Percentiles rank a stretch among this genome's conserved stretches.
Evolutionary conservation across 2,113 vertebrate genomes (phyloP).

Genomic region (Zosterops japonicus): DNA sequence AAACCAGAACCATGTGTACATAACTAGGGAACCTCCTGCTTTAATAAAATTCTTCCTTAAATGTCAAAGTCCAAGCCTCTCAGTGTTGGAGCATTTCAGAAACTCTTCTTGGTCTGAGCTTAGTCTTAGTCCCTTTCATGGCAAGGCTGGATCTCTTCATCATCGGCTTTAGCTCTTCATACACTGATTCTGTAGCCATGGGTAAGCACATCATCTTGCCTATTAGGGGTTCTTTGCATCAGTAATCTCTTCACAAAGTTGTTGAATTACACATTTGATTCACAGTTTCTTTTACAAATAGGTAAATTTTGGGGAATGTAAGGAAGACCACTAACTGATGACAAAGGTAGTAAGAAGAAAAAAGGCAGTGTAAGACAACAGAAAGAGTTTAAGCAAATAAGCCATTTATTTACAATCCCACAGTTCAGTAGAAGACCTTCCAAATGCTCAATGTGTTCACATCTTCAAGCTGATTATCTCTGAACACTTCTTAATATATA

Average conservation of each 20-base stretch:
- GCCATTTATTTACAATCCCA: not conserved
- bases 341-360: not conserved
- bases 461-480: not conserved
- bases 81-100: not conserved
- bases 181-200: not conserved
- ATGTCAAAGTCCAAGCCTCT: not conserved
- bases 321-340: not conserved
- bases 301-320: not conserved
- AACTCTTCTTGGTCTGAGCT: not conserved
- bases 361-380: not conserved
- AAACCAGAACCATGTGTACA: not conserved
- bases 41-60: not conserved
- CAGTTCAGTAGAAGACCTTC: not conserved
- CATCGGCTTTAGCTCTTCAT: not conserved
- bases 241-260: slow-evolving; percentile 53
- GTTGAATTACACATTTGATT: slow-evolving; percentile 46
- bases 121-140: not conserved
- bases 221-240: not conserved
- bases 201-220: not conserved
- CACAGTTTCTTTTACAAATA: slow-evolving; percentile 2
- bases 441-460: not conserved
- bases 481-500: not conserved
- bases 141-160: slow-evolving; percentile 23
- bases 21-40: not conserved
- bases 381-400: slow-evolving; percentile 14